Conservation (phyloP, 2,113 vertebrate genomes). For the Laterallus jamaicensis region DNA sequence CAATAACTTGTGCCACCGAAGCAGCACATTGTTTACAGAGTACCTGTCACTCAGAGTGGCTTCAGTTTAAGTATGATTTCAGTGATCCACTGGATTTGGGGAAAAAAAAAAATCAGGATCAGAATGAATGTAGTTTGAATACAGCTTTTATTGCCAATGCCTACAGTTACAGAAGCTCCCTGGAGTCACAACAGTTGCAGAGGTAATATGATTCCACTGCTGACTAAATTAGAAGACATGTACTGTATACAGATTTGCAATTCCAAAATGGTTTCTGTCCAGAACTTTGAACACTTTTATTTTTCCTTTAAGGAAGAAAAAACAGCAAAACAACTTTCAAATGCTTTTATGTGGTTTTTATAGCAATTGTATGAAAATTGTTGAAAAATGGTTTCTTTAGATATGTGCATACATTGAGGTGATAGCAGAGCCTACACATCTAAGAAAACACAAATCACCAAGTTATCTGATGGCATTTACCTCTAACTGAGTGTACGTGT, state of each 20-base stretch:
- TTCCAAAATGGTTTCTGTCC: background rate
- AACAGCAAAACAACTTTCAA: background rate
- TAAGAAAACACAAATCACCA: background rate
- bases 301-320: background rate
- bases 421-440: background rate
- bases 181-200: background rate
- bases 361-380: background rate
- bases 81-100: background rate
- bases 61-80: background rate
- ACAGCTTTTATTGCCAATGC: background rate
- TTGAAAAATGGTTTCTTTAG: background rate
- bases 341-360: background rate
- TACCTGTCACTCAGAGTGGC: background rate
- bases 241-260: background rate
- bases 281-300: background rate
- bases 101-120: background rate
- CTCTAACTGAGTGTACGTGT: background rate
- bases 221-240: background rate
- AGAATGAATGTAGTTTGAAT: background rate
- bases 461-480: background rate
- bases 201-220: background rate
- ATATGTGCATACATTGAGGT: background rate
- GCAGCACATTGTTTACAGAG: background rate
- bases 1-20: background rate
- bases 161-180: background rate